Conservation (phyloP, 2,888 invertebrate species). For the Phymatocera aterrima region DNA sequence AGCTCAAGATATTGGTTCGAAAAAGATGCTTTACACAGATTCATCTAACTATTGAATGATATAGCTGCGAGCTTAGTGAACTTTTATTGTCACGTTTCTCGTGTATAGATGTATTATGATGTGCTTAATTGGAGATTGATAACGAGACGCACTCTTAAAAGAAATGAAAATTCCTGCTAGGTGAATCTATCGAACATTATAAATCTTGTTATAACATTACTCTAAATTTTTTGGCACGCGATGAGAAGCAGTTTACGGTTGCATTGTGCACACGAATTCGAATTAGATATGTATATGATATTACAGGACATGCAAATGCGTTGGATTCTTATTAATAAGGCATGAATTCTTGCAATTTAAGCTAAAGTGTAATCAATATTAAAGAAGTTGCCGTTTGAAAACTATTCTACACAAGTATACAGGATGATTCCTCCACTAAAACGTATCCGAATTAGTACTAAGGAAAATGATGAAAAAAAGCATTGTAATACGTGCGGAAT, state of each 20-base stretch:
- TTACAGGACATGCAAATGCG: not conserved
- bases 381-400: not conserved
- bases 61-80: not conserved
- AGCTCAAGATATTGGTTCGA: not conserved
- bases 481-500: constrained; percentile 1
- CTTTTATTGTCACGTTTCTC: not conserved
- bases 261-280: not conserved
- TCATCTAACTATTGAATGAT: not conserved
- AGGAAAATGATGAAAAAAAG: not conserved
- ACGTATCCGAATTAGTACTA: not conserved
- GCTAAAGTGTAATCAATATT: not conserved
- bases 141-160: too few relatives aligned
- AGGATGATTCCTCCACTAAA: not conserved
- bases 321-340: not conserved
- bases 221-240: not conserved
- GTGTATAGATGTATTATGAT: too few relatives aligned
- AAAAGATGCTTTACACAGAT: not conserved
- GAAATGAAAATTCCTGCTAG: too few relatives aligned
- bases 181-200: too few relatives aligned
- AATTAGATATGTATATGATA: not conserved
- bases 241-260: not conserved
- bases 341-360: not conserved
- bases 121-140: too few relatives aligned
- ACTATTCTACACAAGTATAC: not conserved
- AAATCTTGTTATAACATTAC: not conserved